Evolutionary conservation across 2,797 vertebrate genomes (phyloP).

Genomic region (Hoplostethus mediterraneus): DNA sequence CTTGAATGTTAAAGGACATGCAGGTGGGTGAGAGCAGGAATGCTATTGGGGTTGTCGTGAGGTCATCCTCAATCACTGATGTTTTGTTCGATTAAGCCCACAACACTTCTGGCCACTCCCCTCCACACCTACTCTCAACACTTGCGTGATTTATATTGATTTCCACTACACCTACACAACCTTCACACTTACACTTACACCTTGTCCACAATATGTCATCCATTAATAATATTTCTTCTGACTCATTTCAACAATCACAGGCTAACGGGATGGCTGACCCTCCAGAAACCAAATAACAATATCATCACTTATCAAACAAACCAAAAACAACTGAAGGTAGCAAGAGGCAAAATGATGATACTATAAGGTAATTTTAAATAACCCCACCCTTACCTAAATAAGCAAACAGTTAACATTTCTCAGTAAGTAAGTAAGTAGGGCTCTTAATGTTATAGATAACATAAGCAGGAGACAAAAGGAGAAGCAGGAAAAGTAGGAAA

Average conservation of each 20-base stretch:
- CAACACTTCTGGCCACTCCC: slow-evolving; percentile 1
- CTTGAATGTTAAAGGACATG: no score
- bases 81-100: no score
- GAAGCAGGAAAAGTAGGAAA: not conserved
- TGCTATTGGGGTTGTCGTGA: no score
- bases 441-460: not conserved
- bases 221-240: slow-evolving; percentile 41
- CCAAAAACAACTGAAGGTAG: not conserved
- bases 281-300: not conserved
- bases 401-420: not conserved
- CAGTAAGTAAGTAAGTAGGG: not conserved
- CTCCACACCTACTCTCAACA: slow-evolving; percentile 14
- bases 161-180: slow-evolving; percentile 10
- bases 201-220: slow-evolving; percentile 11
- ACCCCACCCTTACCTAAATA: not conserved
- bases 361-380: not conserved
- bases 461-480: not conserved
- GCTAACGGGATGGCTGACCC: slow-evolving; percentile 31
- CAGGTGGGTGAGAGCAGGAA: no score
- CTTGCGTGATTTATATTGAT: slow-evolving; percentile 26
- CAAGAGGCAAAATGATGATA: not conserved
- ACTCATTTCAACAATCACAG: slow-evolving; percentile 40
- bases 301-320: not conserved
- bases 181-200: slow-evolving; percentile 26
- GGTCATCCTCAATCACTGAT: no score